These are phyloP conservation scores for Chrysopa pallens DNA, from an alignment of 1,140 invertebrate species.

Conservation along the genomic window DNA sequence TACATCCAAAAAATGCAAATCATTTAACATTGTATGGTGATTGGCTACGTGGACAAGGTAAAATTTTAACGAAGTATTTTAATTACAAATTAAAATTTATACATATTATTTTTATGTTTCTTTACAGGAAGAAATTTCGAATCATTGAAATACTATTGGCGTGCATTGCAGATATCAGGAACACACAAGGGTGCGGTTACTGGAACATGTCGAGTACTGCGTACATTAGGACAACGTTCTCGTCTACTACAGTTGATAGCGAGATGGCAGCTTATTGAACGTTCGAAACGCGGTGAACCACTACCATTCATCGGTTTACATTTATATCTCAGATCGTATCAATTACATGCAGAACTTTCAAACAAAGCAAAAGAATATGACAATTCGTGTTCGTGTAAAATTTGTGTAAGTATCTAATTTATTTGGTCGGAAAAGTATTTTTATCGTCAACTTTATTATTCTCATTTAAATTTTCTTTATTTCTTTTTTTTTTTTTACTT, in stretches of 20 bases:
- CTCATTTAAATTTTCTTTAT: too few species aligned
- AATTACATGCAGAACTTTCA: slow-evolving; percentile 17
- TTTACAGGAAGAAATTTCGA: slow-evolving; percentile 24
- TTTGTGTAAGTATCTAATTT: slow-evolving; percentile 8
- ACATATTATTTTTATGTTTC: slow-evolving; percentile 4
- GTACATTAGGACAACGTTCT: slow-evolving; percentile 38
- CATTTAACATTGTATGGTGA: slow-evolving; percentile 45
- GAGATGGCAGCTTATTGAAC: slow-evolving; percentile 24
- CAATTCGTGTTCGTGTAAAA: slow-evolving; percentile 4
- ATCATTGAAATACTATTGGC: slow-evolving; percentile 36
- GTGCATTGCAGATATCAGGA: slow-evolving; percentile 29
- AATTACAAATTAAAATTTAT: slow-evolving; percentile 1
- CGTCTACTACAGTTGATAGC: slow-evolving; percentile 42
- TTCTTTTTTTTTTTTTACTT: too few species aligned
- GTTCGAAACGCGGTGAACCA: slow-evolving; percentile 10
- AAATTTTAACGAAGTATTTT: neutral
- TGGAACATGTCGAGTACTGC: slow-evolving; percentile 34
- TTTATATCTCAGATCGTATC: slow-evolving; percentile 20
- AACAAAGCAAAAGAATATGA: slow-evolving; percentile 18
- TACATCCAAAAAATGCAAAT: slow-evolving; percentile 45
- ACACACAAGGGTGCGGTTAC: slow-evolving; percentile 31
- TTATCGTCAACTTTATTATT: too few species aligned
- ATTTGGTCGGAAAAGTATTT: neutral
- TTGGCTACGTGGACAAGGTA: slow-evolving; percentile 45
- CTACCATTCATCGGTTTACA: slow-evolving; percentile 11